A percentile compares a stretch with the other conserved stretches of the same genome.
These are phyloP conservation scores for Whitmania pigra DNA, from an alignment of 1,140 invertebrate species.

Conservation along the genomic window DNA sequence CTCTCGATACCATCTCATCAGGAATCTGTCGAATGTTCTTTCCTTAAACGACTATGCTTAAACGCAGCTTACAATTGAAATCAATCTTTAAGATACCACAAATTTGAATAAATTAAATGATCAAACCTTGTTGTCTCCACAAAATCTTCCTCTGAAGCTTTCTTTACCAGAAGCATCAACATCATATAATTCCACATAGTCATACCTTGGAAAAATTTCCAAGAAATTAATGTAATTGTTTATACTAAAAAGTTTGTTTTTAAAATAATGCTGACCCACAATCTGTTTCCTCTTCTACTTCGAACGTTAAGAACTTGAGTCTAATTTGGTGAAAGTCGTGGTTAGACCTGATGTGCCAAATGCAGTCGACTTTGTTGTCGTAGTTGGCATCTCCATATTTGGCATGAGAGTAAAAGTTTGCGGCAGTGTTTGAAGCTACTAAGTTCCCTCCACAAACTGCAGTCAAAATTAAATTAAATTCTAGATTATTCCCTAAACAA, in stretches of 20 bases:
- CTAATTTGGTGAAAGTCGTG: constrained; percentile 43
- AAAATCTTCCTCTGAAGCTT: background rate
- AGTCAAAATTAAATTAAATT: constrained; percentile 10
- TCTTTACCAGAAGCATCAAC: constrained; percentile 44
- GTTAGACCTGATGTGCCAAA: constrained; percentile 73
- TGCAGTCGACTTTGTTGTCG: constrained; percentile 71
- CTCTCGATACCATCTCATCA: constrained; percentile 69
- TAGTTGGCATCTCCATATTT: constrained; percentile 80
- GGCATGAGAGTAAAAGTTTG: constrained; percentile 83
- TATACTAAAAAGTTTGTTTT: background rate
- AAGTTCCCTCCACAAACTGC: constrained; percentile 81
- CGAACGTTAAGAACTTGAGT: constrained; percentile 75
- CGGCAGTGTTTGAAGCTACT: constrained; percentile 56
- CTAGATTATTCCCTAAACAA: background rate
- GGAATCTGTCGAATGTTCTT: constrained; percentile 55
- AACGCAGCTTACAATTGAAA: background rate
- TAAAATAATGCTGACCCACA: constrained; percentile 49
- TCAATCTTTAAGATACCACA: too few relatives aligned
- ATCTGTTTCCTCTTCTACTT: constrained; percentile 77
- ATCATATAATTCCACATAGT: constrained; percentile 79
- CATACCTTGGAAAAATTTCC: constrained; percentile 50
- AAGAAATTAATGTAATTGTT: background rate
- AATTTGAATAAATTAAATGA: too few relatives aligned
- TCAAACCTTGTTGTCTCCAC: background rate
- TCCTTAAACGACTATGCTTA: background rate